These are phyloP conservation scores for Calephelis virginiensis DNA, from an alignment of 1,140 invertebrate species.

Conservation along the genomic window DNA sequence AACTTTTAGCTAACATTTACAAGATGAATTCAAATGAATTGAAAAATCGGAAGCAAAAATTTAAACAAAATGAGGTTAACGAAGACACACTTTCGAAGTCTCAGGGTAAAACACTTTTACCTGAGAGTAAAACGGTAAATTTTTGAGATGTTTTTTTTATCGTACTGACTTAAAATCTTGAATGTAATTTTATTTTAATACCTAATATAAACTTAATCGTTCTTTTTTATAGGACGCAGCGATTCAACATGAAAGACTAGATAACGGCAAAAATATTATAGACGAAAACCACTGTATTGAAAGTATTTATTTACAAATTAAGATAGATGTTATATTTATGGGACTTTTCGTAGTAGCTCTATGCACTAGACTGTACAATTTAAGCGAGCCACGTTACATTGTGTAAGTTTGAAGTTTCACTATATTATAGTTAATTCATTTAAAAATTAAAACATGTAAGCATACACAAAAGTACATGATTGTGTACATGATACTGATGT, in stretches of 20 bases:
- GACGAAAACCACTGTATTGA: slow-evolving; percentile 25
- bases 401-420: slow-evolving; percentile 88
- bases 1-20: neutral
- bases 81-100: slow-evolving; percentile 38
- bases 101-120: slow-evolving; percentile 25
- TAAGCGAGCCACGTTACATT: slow-evolving; percentile 91
- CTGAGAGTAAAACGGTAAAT: slow-evolving; percentile 2
- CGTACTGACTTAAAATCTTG: too few species aligned
- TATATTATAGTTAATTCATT: neutral
- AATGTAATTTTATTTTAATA: neutral
- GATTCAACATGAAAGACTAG: slow-evolving; percentile 33
- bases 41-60: slow-evolving; percentile 43
- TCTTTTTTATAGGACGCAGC: slow-evolving; percentile 44
- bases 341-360: slow-evolving; percentile 85
- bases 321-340: slow-evolving; percentile 88
- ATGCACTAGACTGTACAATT: slow-evolving; percentile 88
- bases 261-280: slow-evolving; percentile 19
- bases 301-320: slow-evolving; percentile 80
- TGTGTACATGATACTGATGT: too few species aligned
- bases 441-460: too few species aligned
- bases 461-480: too few species aligned
- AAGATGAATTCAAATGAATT: slow-evolving; percentile 16
- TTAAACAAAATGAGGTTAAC: slow-evolving; percentile 54
- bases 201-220: neutral
- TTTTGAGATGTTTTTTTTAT: neutral